These are phyloP conservation scores for Epizoanthus ramosus DNA, from an alignment of 92 coral and sea anemone species.

Conservation along the genomic window DNA sequence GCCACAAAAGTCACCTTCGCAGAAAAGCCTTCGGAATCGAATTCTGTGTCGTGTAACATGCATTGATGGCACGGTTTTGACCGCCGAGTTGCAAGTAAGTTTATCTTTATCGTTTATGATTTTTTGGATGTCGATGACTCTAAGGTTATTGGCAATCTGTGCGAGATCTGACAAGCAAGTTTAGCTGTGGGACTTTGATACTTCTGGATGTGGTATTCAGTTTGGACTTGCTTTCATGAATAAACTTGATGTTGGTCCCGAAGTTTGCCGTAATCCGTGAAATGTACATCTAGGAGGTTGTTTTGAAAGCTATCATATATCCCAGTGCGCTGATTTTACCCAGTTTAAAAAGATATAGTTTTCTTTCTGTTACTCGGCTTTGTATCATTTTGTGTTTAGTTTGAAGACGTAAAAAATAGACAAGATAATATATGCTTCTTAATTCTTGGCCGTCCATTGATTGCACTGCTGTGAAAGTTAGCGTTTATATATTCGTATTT, in stretches of 20 bases:
- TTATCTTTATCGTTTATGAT: neutral
- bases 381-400: no score
- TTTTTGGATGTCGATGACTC: neutral
- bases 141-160: neutral
- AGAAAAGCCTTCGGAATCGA: conserved; percentile 84
- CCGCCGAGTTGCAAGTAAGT: conserved; percentile 87
- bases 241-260: no score
- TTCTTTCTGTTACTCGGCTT: no score
- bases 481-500: neutral
- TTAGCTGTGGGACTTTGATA: neutral
- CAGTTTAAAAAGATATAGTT: no score
- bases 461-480: no score
- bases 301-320: no score
- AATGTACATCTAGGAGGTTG: no score
- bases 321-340: no score
- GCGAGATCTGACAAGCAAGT: neutral
- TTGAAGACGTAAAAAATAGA: no score
- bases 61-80: conserved; percentile 86
- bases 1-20: conserved; percentile 53
- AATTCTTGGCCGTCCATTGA: no score
- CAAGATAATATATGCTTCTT: no score
- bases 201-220: neutral
- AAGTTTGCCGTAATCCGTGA: no score
- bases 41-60: conserved; percentile 85
- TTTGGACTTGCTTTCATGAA: neutral